phyloP scores from a whole-genome alignment of 2,797 vertebrate genomes.

The Ateles fusciceps region DNA sequence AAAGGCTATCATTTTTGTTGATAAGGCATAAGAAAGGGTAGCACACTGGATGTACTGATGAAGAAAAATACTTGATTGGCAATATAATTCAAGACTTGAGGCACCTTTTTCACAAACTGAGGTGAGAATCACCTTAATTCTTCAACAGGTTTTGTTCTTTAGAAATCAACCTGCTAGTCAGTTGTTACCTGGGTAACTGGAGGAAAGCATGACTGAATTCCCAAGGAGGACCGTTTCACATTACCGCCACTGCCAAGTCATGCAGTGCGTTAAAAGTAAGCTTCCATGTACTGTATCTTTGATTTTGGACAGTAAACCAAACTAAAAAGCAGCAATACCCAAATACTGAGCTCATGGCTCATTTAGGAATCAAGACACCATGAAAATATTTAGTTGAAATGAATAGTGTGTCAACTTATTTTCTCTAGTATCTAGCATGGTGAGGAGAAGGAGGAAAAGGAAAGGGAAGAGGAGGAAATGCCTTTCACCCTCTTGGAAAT shows the following conservation, averaged over 20 bases:
- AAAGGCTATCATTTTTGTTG: slow-evolving; percentile 13
- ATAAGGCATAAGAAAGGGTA: background rate
- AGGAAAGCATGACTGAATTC: background rate
- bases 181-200: background rate
- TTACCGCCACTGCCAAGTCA: background rate
- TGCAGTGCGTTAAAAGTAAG: background rate
- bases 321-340: background rate
- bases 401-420: background rate
- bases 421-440: background rate
- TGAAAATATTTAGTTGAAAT: slow-evolving; percentile 29
- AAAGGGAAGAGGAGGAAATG: background rate
- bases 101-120: background rate
- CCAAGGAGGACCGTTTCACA: background rate
- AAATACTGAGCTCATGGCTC: slow-evolving; percentile 4
- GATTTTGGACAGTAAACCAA: slow-evolving; percentile 1
- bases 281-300: background rate
- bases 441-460: background rate
- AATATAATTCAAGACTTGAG: slow-evolving; percentile 28
- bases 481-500: background rate
- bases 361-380: background rate
- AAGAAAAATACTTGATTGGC: background rate
- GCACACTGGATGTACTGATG: background rate
- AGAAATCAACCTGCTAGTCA: background rate
- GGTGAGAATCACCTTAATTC: slow-evolving; percentile 24
- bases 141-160: slow-evolving; percentile 14